Evolutionary conservation across 1,140 invertebrate species (phyloP).

Genomic region (Drosophila elegans): DNA sequence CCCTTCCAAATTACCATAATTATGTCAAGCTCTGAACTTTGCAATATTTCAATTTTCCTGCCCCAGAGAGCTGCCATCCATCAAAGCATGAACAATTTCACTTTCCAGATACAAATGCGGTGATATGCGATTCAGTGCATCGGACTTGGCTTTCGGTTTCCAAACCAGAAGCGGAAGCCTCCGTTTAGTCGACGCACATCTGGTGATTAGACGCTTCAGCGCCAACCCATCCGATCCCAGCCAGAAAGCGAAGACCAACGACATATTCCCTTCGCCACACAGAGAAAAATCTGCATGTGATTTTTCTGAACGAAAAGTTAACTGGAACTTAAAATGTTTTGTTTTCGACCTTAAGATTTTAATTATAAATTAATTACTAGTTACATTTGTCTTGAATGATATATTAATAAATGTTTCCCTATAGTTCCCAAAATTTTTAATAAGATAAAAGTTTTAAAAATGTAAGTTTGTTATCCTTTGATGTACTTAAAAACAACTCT

Average conservation of each 20-base stretch:
- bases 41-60: slow-evolving; percentile 53
- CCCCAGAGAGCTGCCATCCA: slow-evolving; percentile 22
- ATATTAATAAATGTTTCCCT: neutral
- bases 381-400: no score
- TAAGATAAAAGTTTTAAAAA: no score
- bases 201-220: slow-evolving; percentile 53
- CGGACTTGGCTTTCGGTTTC: slow-evolving; percentile 57
- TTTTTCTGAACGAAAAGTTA: neutral
- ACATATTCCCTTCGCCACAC: slow-evolving; percentile 10
- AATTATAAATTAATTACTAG: no score
- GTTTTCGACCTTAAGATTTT: no score
- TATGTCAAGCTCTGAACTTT: slow-evolving; percentile 31
- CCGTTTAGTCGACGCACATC: slow-evolving; percentile 45
- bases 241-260: slow-evolving; percentile 24
- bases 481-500: no score
- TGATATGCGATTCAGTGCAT: slow-evolving; percentile 48
- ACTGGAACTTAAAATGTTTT: no score
- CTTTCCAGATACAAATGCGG: slow-evolving; percentile 49
- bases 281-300: neutral
- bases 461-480: no score
- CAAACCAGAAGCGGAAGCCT: slow-evolving; percentile 64
- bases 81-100: slow-evolving; percentile 61
- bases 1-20: slow-evolving; percentile 26
- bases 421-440: neutral
- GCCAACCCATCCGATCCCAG: slow-evolving; percentile 30